These are phyloP conservation scores for Epinephelus fuscoguttatus DNA, from an alignment of 2,113 vertebrate species.

Conservation along the genomic window DNA sequence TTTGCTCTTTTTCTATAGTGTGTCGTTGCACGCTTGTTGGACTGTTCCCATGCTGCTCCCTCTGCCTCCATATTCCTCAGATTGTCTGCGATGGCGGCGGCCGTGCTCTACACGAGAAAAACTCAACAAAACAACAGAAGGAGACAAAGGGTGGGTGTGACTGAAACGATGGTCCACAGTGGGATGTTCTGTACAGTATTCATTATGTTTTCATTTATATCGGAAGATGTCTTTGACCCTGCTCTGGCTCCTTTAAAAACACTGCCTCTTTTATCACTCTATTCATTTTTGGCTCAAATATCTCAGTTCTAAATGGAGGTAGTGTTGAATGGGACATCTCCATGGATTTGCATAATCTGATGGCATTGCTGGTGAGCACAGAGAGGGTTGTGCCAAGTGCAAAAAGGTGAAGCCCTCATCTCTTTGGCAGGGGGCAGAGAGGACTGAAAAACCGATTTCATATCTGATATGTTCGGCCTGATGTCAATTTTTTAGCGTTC, in stretches of 20 bases:
- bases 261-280: constrained; percentile 77
- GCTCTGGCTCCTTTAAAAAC: constrained; percentile 63
- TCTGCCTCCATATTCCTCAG: constrained; percentile 37
- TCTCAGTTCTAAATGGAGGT: constrained; percentile 77
- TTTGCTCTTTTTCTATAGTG: constrained; percentile 47
- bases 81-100: background rate
- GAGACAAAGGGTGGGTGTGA: constrained; percentile 48
- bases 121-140: constrained; percentile 28
- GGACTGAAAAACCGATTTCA: constrained; percentile 55
- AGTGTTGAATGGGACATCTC: constrained; percentile 80
- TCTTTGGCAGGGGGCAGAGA: constrained; percentile 64
- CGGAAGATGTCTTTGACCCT: constrained; percentile 69
- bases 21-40: constrained; percentile 67
- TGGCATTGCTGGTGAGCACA: constrained; percentile 78
- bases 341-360: constrained; percentile 88
- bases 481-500: background rate
- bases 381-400: constrained; percentile 80
- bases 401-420: constrained; percentile 83
- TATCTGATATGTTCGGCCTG: constrained; percentile 25
- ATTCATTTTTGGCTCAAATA: constrained; percentile 80
- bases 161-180: constrained; percentile 61
- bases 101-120: background rate
- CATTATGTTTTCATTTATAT: constrained; percentile 70
- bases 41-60: constrained; percentile 70
- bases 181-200: constrained; percentile 71